Conservation (phyloP, 2,888 invertebrate genomes). For the Phrixothrix hirtus region DNA sequence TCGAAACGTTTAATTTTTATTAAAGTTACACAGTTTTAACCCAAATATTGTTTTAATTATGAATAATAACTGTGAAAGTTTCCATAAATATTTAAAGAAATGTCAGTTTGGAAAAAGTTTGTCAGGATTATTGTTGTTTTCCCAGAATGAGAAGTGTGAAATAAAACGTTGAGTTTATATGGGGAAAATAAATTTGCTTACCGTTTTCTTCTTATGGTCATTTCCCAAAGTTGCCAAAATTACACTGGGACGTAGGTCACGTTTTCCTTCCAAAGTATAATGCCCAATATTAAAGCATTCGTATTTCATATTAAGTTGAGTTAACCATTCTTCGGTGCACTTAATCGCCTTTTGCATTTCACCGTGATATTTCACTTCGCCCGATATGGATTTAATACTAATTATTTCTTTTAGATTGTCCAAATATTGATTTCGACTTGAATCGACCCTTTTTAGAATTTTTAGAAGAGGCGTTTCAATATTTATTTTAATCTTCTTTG, state of each 20-base stretch:
- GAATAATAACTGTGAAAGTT: too few species aligned
- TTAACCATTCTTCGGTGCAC: slow-evolving; percentile 52
- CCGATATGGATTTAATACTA: slow-evolving; percentile 51
- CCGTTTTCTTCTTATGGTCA: slow-evolving; percentile 51
- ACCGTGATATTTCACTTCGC: slow-evolving; percentile 43
- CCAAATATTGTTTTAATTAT: too few species aligned
- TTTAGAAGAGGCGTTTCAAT: slow-evolving; percentile 51
- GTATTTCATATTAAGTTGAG: slow-evolving; percentile 51
- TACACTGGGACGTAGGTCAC: slow-evolving; percentile 50
- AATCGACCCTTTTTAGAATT: slow-evolving; percentile 54
- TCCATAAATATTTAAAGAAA: too few species aligned
- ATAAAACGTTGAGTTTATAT: too few species aligned
- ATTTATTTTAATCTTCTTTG: slow-evolving; percentile 44
- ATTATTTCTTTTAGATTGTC: slow-evolving; percentile 50
- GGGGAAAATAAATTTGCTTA: slow-evolving; percentile 31
- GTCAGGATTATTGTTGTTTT: too few species aligned
- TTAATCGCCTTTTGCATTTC: slow-evolving; percentile 49
- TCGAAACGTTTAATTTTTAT: too few species aligned
- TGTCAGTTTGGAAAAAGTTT: too few species aligned
- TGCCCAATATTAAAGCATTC: slow-evolving; percentile 53
- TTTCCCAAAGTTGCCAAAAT: slow-evolving; percentile 51
- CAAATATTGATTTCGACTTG: slow-evolving; percentile 44
- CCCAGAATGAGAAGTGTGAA: too few species aligned
- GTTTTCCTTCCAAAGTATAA: slow-evolving; percentile 46
- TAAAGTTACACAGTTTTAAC: too few species aligned